These are phyloP conservation scores for Microcebus murinus DNA, from an alignment of 2,113 vertebrate genomes.

Conservation along the genomic window DNA sequence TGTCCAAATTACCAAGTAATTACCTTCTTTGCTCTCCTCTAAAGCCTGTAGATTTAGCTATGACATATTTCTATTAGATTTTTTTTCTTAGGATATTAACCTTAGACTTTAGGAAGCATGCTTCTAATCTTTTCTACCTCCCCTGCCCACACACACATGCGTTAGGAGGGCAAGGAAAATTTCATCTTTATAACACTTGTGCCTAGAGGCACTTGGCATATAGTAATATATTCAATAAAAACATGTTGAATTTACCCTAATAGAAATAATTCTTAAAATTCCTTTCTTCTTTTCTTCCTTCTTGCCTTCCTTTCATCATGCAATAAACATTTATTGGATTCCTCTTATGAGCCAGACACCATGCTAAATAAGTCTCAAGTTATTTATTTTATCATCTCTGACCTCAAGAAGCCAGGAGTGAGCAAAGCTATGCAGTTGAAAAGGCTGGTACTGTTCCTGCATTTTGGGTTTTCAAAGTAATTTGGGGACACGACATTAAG, in stretches of 20 bases:
- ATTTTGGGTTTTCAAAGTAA: not conserved
- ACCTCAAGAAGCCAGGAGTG: not conserved
- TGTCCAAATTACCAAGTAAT: constrained; percentile 11
- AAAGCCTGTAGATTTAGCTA: not conserved
- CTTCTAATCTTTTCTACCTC: not conserved
- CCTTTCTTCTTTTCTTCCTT: not conserved
- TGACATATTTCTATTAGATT: not conserved
- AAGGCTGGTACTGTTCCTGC: not conserved
- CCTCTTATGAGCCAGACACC: not conserved
- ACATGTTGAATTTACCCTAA: not conserved
- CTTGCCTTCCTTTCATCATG: not conserved
- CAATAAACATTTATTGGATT: not conserved
- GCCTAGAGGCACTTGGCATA: not conserved
- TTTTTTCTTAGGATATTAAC: not conserved
- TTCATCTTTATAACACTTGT: not conserved
- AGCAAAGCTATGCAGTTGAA: not conserved
- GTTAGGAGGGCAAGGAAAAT: not conserved
- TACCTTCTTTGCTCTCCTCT: not conserved
- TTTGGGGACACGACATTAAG: not conserved
- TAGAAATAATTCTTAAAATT: not conserved
- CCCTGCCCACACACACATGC: too few species aligned
- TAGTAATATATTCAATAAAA: not conserved
- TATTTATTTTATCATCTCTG: not conserved
- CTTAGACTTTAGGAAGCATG: not conserved
- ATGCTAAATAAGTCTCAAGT: not conserved